A percentile compares a stretch with the other conserved stretches of the same genome.
Conservation (phyloP, 2,113 vertebrate species). For the Heterochromis multidens region DNA sequence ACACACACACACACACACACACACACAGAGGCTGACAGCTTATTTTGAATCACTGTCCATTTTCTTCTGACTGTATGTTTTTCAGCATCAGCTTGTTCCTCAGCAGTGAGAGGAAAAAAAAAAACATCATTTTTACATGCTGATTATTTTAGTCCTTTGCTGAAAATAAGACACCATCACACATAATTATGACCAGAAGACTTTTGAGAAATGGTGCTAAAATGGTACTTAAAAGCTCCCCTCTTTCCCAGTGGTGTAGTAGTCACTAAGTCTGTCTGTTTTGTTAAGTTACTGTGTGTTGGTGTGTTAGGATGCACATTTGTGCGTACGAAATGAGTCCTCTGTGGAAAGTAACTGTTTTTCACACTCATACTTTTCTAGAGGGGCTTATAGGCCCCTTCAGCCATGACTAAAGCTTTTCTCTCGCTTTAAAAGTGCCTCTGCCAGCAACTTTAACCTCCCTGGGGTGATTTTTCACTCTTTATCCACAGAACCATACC, state of each 20-base stretch:
- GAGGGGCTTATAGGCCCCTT: constrained; percentile 31
- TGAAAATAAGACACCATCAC: background rate
- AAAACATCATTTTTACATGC: background rate
- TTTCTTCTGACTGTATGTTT: background rate
- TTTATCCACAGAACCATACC: constrained; percentile 25
- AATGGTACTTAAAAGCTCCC: constrained; percentile 31
- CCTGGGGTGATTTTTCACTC: constrained; percentile 8
- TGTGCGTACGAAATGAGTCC: constrained; percentile 20
- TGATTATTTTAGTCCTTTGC: background rate
- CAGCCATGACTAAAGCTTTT: constrained; percentile 53
- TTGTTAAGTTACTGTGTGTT: constrained; percentile 19
- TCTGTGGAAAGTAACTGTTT: constrained; percentile 27
- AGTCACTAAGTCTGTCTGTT: constrained; percentile 22
- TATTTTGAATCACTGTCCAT: background rate
- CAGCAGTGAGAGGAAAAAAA: background rate
- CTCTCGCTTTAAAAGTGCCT: constrained; percentile 29
- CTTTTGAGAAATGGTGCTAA: constrained; percentile 9
- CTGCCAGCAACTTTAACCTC: constrained; percentile 45
- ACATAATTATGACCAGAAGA: background rate
- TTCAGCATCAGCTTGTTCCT: background rate
- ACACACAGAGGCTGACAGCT: background rate
- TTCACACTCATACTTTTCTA: constrained; percentile 25
- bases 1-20: background rate
- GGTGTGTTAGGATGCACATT: constrained; percentile 17
- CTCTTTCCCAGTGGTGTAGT: constrained; percentile 11